Evolutionary conservation across 2,797 vertebrate species (phyloP).

Genomic region (Pipistrellus pygmaeus): DNA sequence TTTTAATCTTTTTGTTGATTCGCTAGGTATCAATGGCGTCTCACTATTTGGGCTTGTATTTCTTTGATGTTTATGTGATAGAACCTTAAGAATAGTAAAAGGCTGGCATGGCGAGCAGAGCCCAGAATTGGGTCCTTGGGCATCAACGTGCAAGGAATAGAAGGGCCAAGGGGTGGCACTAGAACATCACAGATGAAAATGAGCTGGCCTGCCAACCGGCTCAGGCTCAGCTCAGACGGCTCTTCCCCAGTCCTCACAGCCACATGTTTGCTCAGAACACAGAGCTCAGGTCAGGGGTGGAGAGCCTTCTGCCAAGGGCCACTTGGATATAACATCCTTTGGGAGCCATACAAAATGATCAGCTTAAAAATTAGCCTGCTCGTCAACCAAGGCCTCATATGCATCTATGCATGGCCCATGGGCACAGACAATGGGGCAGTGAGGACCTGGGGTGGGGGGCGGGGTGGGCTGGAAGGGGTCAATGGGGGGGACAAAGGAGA

Average conservation of each 20-base stretch:
- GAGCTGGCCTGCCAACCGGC: accelerated
- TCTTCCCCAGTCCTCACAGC: accelerated
- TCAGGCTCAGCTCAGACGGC: too few relatives aligned
- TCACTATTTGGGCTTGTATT: not conserved
- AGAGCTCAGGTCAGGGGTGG: not conserved
- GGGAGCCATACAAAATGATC: too few relatives aligned
- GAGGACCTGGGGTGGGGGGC: too few relatives aligned
- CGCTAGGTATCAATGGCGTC: not conserved
- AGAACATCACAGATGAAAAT: not conserved
- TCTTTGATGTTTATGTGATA: not conserved
- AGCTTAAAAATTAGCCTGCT: too few relatives aligned
- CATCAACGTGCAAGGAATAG: not conserved
- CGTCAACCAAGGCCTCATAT: too few relatives aligned
- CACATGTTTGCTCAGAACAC: not conserved
- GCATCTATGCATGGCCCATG: too few relatives aligned
- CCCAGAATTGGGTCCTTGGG: not conserved
- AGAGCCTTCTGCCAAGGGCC: too few relatives aligned
- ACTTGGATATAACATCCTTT: too few relatives aligned
- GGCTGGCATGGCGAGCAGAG: not conserved
- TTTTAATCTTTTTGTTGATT: not conserved
- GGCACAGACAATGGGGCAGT: too few relatives aligned
- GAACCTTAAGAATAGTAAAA: not conserved
- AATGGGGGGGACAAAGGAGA: too few relatives aligned
- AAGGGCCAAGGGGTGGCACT: conserved; percentile 66
- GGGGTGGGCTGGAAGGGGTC: too few relatives aligned